Evolutionary conservation across 2,113 vertebrate species (phyloP), one percentile per base, ranked within the genome.

Genomic region (Plestiodon gilberti): DNA sequence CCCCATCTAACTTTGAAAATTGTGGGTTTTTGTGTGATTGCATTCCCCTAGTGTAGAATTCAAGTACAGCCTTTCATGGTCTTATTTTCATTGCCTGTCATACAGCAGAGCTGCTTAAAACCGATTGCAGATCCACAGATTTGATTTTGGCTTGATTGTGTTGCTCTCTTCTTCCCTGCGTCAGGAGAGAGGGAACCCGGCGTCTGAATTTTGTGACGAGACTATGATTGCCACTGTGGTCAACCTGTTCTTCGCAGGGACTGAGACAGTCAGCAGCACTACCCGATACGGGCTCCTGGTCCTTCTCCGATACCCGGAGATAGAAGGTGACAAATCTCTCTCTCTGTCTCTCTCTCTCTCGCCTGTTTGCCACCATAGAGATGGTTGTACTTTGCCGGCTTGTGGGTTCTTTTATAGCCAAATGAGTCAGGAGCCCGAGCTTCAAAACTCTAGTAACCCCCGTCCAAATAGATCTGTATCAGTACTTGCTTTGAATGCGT

Each of bases 231-330:
- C 64, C 4, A 81, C 81, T 1, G 43, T 84, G 25, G 61, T 92
- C 43, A 84, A 91, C 71, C 74, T 92, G 69, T 92, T 90, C 67
- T 84, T 88, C 35, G 89, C 83, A 0, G 91, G 91, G 9, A 84
- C 89, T 6, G 91, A 88, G 43, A 61, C 89, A 0, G 81, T 81
- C 17, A 90, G 80, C 82, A 75, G 38, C 62, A 92, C 91, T 17
- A n/a, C 90, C 33, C 17, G 52, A n/a, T 88, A 82, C 2, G 77
- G 70, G 4, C 83, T 92, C 11, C 70, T 90, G 25, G 57, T 92
- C 13, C 87, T 92, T 11, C 70, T 92, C 77, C 86, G 90, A 40
- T 81, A 90, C 84, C 87, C 89, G 30, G 78, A 81, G 35, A 81
- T 65, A 81, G 78, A 81, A 81, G 78, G 78, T 81, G 78, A 65